Base-by-base conservation (phyloP, 2,888 invertebrate genomes). In the Cerceris ruficornis region DNA sequence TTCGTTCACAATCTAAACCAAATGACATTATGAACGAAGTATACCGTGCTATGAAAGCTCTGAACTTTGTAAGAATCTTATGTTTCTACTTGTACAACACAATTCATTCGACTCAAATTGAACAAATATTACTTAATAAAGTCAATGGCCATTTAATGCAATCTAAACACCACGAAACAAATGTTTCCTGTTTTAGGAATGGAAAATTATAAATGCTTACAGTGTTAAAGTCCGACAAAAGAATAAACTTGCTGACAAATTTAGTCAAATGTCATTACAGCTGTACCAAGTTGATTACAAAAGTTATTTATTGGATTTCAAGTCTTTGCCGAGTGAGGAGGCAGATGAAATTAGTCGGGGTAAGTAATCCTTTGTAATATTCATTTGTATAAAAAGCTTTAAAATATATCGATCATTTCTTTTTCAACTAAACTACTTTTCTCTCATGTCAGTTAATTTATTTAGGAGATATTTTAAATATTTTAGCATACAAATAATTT, bases 11-110 rank as follows among this genome's bases (percentile, higher is more conserved):
- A 92, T 99, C 99, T 92, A 98, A 98, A 92, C 99, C 99, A 0
- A 98, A 98, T 91, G 99, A 99, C 92, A 99, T 99, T 69, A 99
- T 99, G 99, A 96, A 98, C 92, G 99, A 99, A 93, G 99, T 99
- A 0, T 99, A 98, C 93, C 95, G 99, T 82, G 99, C 99, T 0
- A 99, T 99, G 99, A 99, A 99, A 93, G 97, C 98, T 1, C 94
- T 99, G 8, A 97, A 98, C 93, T 99, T 98, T 93, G 95, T 95
- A 93, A 94, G 80, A 66, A 7, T n/a, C n/a, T n/a, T n/a, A 11
- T 1, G 5, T 11, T 46, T 46, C 46, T 11, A 11, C 11, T 46
- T 46, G 14, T 46, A 6, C 28, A 28, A 4, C 4, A 28, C 28
- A 2, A 28, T 28, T 28, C 1, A 28, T 28, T 28, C 28, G 4